These are phyloP conservation scores for Verasper variegatus DNA, from an alignment of 2,113 vertebrate species.

Conservation along the genomic window DNA sequence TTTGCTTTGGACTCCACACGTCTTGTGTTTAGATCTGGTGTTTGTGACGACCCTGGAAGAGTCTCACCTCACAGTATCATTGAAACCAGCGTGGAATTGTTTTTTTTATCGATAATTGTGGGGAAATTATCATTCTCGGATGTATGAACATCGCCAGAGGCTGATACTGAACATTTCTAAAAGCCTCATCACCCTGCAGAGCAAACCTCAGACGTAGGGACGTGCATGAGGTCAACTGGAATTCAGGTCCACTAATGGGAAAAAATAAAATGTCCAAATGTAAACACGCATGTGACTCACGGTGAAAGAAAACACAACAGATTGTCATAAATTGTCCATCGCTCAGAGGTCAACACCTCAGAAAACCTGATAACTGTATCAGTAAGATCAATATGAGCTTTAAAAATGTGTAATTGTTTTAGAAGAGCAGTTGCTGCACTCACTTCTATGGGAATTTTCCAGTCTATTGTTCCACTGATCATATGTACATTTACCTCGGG, in stretches of 20 bases:
- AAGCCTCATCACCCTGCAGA: neutral
- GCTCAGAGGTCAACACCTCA: too few species aligned
- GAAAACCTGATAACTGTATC: too few species aligned
- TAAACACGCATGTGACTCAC: neutral
- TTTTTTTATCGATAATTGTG: neutral
- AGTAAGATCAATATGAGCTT: too few species aligned
- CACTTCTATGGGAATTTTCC: neutral
- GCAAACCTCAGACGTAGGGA: neutral
- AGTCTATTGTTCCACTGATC: neutral
- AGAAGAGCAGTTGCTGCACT: neutral
- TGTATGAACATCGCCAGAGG: slow-evolving; percentile 9
- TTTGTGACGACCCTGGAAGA: neutral
- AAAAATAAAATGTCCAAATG: neutral
- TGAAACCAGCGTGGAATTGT: neutral
- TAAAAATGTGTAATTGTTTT: neutral
- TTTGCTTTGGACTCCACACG: neutral
- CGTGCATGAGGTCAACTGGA: neutral
- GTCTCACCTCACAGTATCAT: neutral
- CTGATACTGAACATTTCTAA: slow-evolving; percentile 2
- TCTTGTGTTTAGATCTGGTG: neutral
- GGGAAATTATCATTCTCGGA: neutral
- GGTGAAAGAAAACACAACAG: neutral
- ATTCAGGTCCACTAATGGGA: neutral
- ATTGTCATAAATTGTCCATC: too few species aligned
- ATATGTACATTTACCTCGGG: neutral